phyloP scores from a whole-genome alignment of 2,797 vertebrate genomes.

The Cephalopachus bancanus region DNA sequence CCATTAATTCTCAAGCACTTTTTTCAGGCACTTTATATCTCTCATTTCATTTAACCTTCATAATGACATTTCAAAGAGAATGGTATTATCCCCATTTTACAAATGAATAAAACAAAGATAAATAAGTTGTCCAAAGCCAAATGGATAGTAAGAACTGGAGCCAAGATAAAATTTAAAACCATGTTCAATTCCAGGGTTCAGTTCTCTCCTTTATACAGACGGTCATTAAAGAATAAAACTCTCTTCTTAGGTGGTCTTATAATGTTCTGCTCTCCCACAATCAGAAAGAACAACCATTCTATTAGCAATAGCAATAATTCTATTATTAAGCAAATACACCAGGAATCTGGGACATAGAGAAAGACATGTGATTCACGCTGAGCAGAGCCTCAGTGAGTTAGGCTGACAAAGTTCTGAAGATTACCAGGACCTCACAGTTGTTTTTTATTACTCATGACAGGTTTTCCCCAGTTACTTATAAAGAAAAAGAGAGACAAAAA shows the following conservation, averaged over 20 bases:
- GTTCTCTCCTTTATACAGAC: neutral
- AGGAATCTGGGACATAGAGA: neutral
- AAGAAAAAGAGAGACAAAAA: neutral
- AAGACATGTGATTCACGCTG: neutral
- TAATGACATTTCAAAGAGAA: neutral
- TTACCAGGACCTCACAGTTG: neutral
- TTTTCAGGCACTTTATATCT: neutral
- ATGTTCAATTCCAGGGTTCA: neutral
- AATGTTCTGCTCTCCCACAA: neutral
- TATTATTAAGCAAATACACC: neutral
- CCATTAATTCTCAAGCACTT: neutral
- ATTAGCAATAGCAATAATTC: neutral
- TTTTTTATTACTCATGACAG: neutral
- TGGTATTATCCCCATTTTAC: neutral
- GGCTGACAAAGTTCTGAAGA: neutral
- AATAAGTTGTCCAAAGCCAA: conserved; percentile 7
- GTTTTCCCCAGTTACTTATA: conserved; percentile 27
- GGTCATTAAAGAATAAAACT: conserved; percentile 24
- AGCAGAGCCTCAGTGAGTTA: neutral
- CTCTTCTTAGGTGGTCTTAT: neutral
- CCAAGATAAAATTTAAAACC: neutral
- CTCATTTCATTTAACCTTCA: conserved; percentile 21
- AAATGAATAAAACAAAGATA: conserved; percentile 9
- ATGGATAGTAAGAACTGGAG: neutral
- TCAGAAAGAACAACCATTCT: neutral